phyloP scores from a whole-genome alignment of 2,888 invertebrate genomes.

The Cataglyphis cursor region DNA sequence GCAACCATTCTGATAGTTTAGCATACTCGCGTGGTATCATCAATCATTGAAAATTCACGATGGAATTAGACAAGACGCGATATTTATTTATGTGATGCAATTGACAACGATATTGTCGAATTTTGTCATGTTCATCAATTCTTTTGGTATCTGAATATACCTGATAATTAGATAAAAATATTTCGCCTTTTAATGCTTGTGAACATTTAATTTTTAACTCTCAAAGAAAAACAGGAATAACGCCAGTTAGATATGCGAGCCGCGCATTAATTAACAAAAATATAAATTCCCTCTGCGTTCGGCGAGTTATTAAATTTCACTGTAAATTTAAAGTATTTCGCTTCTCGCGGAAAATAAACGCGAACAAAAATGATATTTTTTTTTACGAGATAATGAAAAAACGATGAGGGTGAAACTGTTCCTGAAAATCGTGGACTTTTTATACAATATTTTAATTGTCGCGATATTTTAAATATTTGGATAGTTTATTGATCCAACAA shows the following conservation, averaged over 20 bases:
- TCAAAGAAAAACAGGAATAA: conserved; percentile 42
- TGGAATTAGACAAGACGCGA: conserved; percentile 42
- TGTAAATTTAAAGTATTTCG: conserved; percentile 55
- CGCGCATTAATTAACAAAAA: conserved; percentile 56
- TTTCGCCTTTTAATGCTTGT: conserved; percentile 10
- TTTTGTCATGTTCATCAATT: not conserved
- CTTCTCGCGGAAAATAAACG: conserved; percentile 45
- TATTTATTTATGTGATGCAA: conserved; percentile 36
- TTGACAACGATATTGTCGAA: not conserved
- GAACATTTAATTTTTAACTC: conserved; percentile 49
- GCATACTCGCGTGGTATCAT: conserved; percentile 21
- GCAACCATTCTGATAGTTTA: conserved; percentile 15
- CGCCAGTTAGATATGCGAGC: conserved; percentile 44
- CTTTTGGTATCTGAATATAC: conserved; percentile 30
- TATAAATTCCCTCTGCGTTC: conserved; percentile 55
- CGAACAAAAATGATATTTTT: conserved; percentile 24
- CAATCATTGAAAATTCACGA: conserved; percentile 47
- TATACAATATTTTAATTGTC: conserved; percentile 53
- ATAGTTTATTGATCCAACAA: conserved; percentile 45
- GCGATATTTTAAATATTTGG: conserved; percentile 51
- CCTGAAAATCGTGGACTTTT: conserved; percentile 35
- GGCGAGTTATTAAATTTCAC: conserved; percentile 55
- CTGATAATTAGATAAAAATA: conserved; percentile 54
- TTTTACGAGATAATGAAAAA: conserved; percentile 41
- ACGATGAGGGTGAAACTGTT: conserved; percentile 6